phyloP scores from a whole-genome alignment of 2,888 invertebrate genomes.

The Polylopha cassiicola region DNA sequence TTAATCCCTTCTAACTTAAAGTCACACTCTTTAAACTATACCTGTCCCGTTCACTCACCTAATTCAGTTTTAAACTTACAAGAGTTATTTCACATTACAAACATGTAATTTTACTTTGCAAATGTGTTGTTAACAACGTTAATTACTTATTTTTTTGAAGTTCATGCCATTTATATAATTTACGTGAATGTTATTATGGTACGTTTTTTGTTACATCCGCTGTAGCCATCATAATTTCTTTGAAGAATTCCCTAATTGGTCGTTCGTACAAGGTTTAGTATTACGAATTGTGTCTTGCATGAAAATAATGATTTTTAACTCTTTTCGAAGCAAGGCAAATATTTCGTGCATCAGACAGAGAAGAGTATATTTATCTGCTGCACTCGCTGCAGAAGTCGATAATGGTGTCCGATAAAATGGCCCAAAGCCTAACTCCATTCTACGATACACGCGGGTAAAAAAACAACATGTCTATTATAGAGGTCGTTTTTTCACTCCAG shows the following conservation, averaged over 20 bases:
- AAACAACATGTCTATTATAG: slow-evolving; percentile 72
- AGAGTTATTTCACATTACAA: slow-evolving; percentile 13
- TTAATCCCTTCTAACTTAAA: slow-evolving; percentile 56
- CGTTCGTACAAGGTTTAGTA: slow-evolving; percentile 9
- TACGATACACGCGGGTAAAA: slow-evolving; percentile 65
- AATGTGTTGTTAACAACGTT: too few relatives aligned
- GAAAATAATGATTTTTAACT: too few relatives aligned
- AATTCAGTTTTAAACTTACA: slow-evolving; percentile 14
- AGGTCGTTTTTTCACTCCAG: slow-evolving; percentile 55
- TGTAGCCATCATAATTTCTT: slow-evolving; percentile 2
- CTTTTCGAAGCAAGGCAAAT: too few relatives aligned
- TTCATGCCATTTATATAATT: too few relatives aligned
- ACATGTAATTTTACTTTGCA: too few relatives aligned
- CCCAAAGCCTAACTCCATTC: slow-evolving; percentile 53
- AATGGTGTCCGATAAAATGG: slow-evolving; percentile 44
- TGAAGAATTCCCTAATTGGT: slow-evolving; percentile 27
- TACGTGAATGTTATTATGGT: neutral
- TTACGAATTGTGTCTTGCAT: neutral
- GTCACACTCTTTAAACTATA: slow-evolving; percentile 46
- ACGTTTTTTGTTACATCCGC: slow-evolving; percentile 6
- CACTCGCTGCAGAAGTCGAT: slow-evolving; percentile 41
- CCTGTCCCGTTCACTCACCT: slow-evolving; percentile 40
- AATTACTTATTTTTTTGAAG: too few relatives aligned
- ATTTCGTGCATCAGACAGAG: too few relatives aligned
- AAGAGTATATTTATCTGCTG: slow-evolving; percentile 41